Conservation (phyloP, 2,113 vertebrate species). For the Perca flavescens region DNA sequence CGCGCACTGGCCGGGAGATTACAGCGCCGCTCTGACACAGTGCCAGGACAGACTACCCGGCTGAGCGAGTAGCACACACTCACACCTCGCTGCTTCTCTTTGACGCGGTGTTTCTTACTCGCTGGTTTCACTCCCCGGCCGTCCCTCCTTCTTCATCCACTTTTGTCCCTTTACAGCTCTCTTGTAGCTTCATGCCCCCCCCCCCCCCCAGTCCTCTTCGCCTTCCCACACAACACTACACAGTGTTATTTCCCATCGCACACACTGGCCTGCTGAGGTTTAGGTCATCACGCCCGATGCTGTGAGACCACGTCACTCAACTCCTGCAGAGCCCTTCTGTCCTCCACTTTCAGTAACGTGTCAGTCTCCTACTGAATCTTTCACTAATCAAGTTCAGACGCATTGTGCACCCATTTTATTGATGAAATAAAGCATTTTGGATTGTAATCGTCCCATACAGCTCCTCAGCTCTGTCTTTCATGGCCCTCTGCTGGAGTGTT, state of each 20-base stretch:
- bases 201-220: neutral
- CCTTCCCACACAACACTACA: conserved; percentile 33
- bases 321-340: conserved; percentile 45
- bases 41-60: conserved; percentile 75
- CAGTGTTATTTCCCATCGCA: conserved; percentile 37
- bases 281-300: conserved; percentile 35
- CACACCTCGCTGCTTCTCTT: conserved; percentile 61
- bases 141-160: conserved; percentile 45
- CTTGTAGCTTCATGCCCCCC: conserved; percentile 6
- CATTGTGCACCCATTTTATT: neutral
- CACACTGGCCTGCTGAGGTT: conserved; percentile 33
- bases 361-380: neutral
- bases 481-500: conserved; percentile 78
- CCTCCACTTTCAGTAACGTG: neutral
- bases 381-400: neutral
- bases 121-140: conserved; percentile 19
- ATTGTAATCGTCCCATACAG: neutral
- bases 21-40: conserved; percentile 76
- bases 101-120: conserved; percentile 42
- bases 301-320: conserved; percentile 37
- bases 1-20: conserved; percentile 84
- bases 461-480: conserved; percentile 66
- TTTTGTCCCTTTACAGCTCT: conserved; percentile 52
- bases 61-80: conserved; percentile 53
- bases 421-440: conserved; percentile 16